Conservation (phyloP, 2,113 vertebrate species). For the chimpanzee (Pan troglodytes) region NHGRI_mPanTro3-v2.1_pri NC_072398.2:199238001-199238500, state of each 20-base stretch:
- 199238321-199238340: not conserved
- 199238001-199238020: conserved; percentile 94
- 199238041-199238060: not conserved
- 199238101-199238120: not conserved
- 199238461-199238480: conserved; percentile 89
- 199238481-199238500: conserved; percentile 95
- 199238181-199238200: not conserved
- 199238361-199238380: not conserved
- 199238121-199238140: not conserved
- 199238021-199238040: conserved; percentile 79
- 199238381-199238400: conserved; percentile 44
- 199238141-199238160: not conserved
- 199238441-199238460: conserved; percentile 95
- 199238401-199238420: conserved; percentile 86
- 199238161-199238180: not conserved
- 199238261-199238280: not conserved
- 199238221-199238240: not conserved
- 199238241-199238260: not conserved
- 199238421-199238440: conserved; percentile 94
- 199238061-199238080: not conserved
- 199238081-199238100: not conserved
- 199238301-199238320: not conserved
- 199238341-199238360: not conserved
- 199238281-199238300: not conserved
- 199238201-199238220: not conserved